Conservation (phyloP, 2,113 vertebrate species). For the Acanthisitta chloris region DNA sequence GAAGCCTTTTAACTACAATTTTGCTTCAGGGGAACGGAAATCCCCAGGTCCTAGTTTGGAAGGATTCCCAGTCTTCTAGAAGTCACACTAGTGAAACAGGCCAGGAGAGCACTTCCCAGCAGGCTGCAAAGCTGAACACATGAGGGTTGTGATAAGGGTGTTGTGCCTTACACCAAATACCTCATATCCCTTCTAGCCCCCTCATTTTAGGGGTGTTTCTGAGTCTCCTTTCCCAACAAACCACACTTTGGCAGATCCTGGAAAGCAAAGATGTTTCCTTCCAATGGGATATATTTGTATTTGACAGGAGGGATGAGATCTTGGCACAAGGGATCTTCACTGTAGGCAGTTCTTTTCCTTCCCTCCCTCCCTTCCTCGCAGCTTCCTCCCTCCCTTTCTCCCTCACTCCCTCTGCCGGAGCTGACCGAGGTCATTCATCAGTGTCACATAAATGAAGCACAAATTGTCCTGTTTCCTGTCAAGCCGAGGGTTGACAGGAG, state of each 20-base stretch:
- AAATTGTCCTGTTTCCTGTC: neutral
- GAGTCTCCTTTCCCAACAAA: neutral
- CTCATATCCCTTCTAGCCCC: neutral
- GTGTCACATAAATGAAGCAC: neutral
- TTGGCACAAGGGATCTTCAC: neutral
- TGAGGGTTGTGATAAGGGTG: neutral
- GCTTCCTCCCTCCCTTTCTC: neutral
- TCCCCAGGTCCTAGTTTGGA: neutral
- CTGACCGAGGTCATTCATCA: neutral
- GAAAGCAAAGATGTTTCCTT: neutral
- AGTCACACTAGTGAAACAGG: neutral
- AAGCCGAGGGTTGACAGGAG: neutral
- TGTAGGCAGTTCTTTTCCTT: neutral
- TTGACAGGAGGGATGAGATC: neutral
- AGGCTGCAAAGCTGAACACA: neutral
- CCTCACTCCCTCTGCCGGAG: neutral
- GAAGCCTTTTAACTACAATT: neutral
- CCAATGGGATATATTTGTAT: accelerated
- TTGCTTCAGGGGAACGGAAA: neutral
- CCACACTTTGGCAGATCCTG: neutral
- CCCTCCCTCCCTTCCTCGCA: no score
- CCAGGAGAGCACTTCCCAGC: neutral
- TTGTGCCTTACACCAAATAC: neutral
- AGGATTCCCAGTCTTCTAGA: neutral
- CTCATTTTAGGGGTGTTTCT: neutral